A percentile compares a stretch with the other conserved stretches of the same genome.
phyloP scores from a whole-genome alignment of 2,113 vertebrate species.

The Ibidorhyncha struthersii region DNA sequence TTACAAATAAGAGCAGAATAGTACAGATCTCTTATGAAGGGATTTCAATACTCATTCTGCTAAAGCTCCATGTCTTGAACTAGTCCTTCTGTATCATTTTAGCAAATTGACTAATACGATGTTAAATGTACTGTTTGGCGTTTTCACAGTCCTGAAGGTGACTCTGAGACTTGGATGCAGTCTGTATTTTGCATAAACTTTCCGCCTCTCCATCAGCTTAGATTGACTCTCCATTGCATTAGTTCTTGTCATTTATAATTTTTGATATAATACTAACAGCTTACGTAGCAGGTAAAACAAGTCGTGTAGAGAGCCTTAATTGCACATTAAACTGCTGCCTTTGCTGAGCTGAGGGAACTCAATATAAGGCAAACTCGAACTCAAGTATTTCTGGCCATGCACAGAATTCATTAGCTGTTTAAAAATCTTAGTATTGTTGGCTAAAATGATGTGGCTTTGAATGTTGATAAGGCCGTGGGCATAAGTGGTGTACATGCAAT shows the following conservation, averaged over 20 bases:
- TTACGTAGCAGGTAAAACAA: neutral
- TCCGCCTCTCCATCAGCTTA: neutral
- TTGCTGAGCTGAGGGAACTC: neutral
- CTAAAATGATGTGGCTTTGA: neutral
- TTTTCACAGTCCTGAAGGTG: neutral
- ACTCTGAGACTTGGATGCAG: neutral
- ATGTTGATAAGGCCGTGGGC: neutral
- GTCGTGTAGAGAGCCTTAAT: neutral
- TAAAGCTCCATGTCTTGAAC: neutral
- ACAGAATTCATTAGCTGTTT: constrained; percentile 32
- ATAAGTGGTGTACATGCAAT: neutral
- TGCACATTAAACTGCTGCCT: neutral
- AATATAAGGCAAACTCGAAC: constrained; percentile 8
- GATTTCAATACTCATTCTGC: neutral
- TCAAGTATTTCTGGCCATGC: neutral
- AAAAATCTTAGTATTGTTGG: neutral
- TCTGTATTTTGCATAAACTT: neutral
- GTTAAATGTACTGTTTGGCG: neutral
- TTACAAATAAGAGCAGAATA: constrained; percentile 42
- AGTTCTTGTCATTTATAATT: neutral
- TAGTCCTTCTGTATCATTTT: neutral
- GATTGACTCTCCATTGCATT: neutral
- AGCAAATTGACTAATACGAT: neutral
- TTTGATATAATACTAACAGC: neutral
- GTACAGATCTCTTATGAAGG: neutral